Evolutionary conservation across 1,140 invertebrate genomes (phyloP).

Genomic region (Scaptomyza montana): DNA sequence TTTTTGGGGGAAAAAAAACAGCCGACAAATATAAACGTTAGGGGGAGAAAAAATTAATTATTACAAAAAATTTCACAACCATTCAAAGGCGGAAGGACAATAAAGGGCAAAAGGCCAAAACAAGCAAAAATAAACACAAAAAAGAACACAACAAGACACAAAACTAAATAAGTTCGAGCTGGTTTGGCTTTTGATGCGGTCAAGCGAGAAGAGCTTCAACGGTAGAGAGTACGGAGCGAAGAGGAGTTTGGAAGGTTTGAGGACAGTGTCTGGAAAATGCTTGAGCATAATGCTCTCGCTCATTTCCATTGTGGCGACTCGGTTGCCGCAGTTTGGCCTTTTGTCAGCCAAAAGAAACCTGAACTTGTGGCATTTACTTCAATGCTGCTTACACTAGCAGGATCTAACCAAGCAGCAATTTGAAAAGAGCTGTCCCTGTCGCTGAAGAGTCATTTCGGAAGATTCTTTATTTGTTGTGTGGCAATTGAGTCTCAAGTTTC

Average conservation of each 20-base stretch:
- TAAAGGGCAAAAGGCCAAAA: slow-evolving; percentile 63
- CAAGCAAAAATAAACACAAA: slow-evolving; percentile 49
- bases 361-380: slow-evolving; percentile 44
- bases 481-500: slow-evolving; percentile 25
- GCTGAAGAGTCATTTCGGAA: background rate
- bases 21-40: slow-evolving; percentile 25
- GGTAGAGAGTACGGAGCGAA: background rate
- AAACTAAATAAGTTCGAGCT: slow-evolving; percentile 50
- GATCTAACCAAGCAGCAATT: background rate
- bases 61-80: slow-evolving; percentile 73
- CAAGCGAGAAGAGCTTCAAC: slow-evolving; percentile 38
- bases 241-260: background rate
- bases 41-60: slow-evolving; percentile 75
- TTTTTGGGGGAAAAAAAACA: slow-evolving; percentile 36
- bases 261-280: slow-evolving; percentile 17
- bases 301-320: background rate
- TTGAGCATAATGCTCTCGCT: slow-evolving; percentile 35
- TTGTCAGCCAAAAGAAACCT: slow-evolving; percentile 56
- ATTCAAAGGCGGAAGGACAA: slow-evolving; percentile 75
- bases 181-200: slow-evolving; percentile 72
- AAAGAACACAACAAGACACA: slow-evolving; percentile 21
- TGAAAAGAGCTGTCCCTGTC: slow-evolving; percentile 22
- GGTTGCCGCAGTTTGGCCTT: slow-evolving; percentile 63
- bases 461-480: background rate
- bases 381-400: background rate